Percentiles rank a stretch among this genome's conserved stretches.
phyloP scores from a whole-genome alignment of 2,113 vertebrate genomes.

The Pedionomus torquatus region DNA sequence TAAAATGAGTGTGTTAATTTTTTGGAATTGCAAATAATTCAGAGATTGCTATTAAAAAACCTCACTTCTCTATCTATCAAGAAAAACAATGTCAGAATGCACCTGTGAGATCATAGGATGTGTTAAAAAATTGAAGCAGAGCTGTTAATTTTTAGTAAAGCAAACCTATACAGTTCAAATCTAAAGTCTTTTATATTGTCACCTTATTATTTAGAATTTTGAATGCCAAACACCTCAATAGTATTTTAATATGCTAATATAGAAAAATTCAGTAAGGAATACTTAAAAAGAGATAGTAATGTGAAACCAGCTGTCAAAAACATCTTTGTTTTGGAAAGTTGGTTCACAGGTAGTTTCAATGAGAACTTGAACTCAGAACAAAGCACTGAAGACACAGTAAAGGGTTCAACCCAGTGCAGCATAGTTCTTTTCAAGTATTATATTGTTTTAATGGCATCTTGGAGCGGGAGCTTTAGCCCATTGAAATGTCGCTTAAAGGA shows the following conservation, averaged over 20 bases:
- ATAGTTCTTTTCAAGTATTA: slow-evolving; percentile 77
- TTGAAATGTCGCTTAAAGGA: slow-evolving; percentile 80
- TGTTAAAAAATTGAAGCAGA: neutral
- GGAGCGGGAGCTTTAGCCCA: slow-evolving; percentile 73
- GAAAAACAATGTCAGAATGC: neutral
- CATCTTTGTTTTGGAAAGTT: slow-evolving; percentile 60
- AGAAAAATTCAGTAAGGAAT: slow-evolving; percentile 21
- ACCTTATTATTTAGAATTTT: neutral
- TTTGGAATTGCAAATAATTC: neutral
- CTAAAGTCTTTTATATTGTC: neutral
- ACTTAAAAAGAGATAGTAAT: neutral
- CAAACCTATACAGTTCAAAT: neutral
- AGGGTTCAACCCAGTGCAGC: slow-evolving; percentile 67
- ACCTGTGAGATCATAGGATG: neutral
- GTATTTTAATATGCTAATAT: slow-evolving; percentile 19
- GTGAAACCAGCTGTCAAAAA: slow-evolving; percentile 48
- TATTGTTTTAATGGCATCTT: slow-evolving; percentile 77
- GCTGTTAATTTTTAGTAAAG: neutral
- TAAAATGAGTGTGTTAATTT: neutral
- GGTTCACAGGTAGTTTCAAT: slow-evolving; percentile 67
- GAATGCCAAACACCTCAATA: neutral
- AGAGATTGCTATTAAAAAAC: neutral
- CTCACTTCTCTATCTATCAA: neutral
- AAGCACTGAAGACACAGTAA: slow-evolving; percentile 64
- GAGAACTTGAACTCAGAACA: slow-evolving; percentile 69